Evolutionary conservation across 1,140 invertebrate genomes (phyloP).

Genomic region (Magallana ariakensis): DNA sequence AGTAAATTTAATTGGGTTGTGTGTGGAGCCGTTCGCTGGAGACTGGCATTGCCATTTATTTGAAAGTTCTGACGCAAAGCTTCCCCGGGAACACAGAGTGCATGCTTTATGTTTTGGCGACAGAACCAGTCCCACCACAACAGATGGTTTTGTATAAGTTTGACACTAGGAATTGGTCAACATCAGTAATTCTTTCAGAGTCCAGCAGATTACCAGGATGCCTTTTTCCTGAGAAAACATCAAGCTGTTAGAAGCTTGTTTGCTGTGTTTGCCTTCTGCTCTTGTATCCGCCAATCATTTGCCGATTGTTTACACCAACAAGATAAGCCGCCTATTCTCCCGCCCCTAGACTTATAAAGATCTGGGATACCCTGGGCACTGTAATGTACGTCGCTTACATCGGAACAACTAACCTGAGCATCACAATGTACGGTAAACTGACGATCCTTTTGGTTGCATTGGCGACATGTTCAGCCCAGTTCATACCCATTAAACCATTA

Average conservation of each 20-base stretch:
- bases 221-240: slow-evolving; percentile 29
- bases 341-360: slow-evolving; percentile 50
- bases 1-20: slow-evolving; percentile 33
- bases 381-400: neutral
- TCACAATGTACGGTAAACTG: slow-evolving; percentile 25
- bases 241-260: slow-evolving; percentile 36
- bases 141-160: slow-evolving; percentile 25
- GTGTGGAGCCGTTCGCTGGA: neutral
- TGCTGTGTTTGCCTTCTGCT: slow-evolving; percentile 25
- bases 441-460: slow-evolving; percentile 11
- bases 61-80: slow-evolving; percentile 1
- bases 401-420: neutral
- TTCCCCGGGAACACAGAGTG: neutral
- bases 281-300: slow-evolving; percentile 44
- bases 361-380: neutral
- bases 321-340: slow-evolving; percentile 37
- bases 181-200: slow-evolving; percentile 15
- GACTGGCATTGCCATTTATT: neutral
- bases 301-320: slow-evolving; percentile 31
- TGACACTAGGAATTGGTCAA: neutral
- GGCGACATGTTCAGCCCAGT: slow-evolving; percentile 39
- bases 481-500: slow-evolving; percentile 35
- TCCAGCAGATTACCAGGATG: neutral
- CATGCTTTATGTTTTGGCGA: slow-evolving; percentile 27
- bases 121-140: slow-evolving; percentile 25